phyloP scores from a whole-genome alignment of 2,888 invertebrate genomes.

The Lepetodrilus schrolli region DNA sequence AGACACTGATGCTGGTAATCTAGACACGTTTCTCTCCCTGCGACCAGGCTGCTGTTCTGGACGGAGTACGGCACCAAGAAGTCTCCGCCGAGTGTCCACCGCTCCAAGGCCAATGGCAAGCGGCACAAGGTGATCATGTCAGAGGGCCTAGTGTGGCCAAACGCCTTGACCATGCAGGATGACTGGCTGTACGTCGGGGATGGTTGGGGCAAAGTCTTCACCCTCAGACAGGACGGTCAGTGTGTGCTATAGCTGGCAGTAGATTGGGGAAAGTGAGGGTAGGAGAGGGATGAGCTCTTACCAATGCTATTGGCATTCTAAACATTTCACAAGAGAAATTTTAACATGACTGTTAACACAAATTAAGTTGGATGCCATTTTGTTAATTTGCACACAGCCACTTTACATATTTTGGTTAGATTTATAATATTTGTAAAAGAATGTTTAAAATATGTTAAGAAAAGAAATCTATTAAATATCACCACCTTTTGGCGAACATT shows the following conservation, averaged over 20 bases:
- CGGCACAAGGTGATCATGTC: conserved; percentile 50
- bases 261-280: no score
- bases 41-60: conserved; percentile 63
- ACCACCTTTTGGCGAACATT: no score
- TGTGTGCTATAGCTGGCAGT: neutral
- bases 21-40: neutral
- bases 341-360: no score
- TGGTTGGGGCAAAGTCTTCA: conserved; percentile 56
- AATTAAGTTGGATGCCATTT: no score
- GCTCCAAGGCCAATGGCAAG: conserved; percentile 52
- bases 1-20: neutral
- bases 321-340: no score
- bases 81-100: conserved; percentile 48
- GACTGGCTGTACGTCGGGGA: conserved; percentile 60
- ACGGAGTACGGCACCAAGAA: conserved; percentile 57
- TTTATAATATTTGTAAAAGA: no score
- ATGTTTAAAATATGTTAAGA: no score
- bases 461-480: no score
- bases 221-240: conserved; percentile 58
- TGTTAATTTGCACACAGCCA: no score
- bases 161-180: conserved; percentile 53
- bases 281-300: no score
- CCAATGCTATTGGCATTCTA: no score
- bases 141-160: conserved; percentile 57
- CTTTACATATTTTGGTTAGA: no score